Evolutionary conservation across 2,113 vertebrate species (phyloP).

Genomic region (Tretioscincus oriximinensis): DNA sequence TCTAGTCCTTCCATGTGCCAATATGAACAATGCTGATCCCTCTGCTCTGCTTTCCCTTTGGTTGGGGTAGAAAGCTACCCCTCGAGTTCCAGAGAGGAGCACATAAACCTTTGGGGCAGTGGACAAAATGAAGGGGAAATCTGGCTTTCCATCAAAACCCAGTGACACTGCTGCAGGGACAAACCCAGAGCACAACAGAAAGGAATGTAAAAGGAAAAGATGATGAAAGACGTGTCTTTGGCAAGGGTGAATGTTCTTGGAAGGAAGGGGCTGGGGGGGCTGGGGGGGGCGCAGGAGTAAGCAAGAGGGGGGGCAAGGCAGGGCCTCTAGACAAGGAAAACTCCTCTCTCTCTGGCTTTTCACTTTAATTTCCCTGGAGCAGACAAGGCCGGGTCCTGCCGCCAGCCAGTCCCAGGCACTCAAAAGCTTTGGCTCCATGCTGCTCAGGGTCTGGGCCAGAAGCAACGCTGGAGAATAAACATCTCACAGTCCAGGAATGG

Average conservation of each 20-base stretch:
- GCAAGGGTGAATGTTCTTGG: conserved; percentile 1
- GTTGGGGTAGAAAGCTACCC: no score
- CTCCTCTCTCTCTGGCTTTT: neutral
- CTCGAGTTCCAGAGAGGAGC: no score
- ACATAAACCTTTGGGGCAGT: neutral
- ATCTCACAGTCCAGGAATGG: conserved; percentile 24
- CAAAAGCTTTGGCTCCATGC: neutral
- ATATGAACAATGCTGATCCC: no score
- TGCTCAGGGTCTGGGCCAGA: conserved; percentile 38
- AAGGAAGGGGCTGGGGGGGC: neutral
- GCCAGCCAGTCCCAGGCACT: conserved; percentile 43
- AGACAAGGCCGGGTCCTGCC: conserved; percentile 1
- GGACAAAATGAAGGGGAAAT: neutral
- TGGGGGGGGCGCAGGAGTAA: neutral
- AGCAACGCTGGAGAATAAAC: conserved; percentile 42
- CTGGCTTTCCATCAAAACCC: neutral
- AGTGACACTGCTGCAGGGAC: neutral
- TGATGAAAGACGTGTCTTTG: neutral
- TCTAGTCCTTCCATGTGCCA: no score
- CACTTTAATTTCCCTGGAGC: neutral
- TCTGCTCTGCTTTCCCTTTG: no score
- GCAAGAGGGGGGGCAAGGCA: neutral
- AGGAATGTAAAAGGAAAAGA: neutral
- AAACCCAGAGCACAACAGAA: neutral
- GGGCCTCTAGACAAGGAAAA: neutral